phyloP scores from a whole-genome alignment of 2,888 invertebrate genomes.

The Endotricha flammealis region DNA sequence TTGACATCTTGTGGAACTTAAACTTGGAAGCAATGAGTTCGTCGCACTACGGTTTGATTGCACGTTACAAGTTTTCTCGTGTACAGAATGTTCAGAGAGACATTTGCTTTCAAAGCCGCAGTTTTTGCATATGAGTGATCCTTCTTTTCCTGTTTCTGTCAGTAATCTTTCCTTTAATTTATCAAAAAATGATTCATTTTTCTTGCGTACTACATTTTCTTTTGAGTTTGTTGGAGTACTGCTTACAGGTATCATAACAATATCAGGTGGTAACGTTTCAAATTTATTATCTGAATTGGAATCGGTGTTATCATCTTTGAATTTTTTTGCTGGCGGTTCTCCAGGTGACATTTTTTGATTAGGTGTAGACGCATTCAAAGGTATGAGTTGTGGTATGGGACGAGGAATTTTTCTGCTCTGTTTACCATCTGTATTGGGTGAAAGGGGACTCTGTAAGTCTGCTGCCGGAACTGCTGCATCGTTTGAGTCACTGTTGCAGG shows the following conservation, averaged over 20 bases:
- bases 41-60: conserved; percentile 56
- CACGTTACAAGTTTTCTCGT: conserved; percentile 82
- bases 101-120: conserved; percentile 89
- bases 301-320: conserved; percentile 45
- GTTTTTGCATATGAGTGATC: conserved; percentile 82
- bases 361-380: conserved; percentile 76
- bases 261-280: conserved; percentile 45
- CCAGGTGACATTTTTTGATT: conserved; percentile 57
- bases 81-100: conserved; percentile 88
- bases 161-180: conserved; percentile 86
- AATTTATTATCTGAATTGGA: conserved; percentile 24
- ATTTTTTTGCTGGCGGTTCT: conserved; percentile 64
- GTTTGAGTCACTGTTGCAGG: conserved; percentile 66
- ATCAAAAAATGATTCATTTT: conserved; percentile 89
- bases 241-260: conserved; percentile 44
- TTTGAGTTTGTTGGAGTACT: conserved; percentile 34
- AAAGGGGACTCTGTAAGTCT: conserved; percentile 35
- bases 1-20: conserved; percentile 88
- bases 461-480: conserved; percentile 46
- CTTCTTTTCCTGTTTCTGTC: conserved; percentile 80
- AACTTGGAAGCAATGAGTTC: conserved; percentile 62
- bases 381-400: conserved; percentile 87
- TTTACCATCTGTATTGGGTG: conserved; percentile 49
- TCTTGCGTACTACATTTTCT: conserved; percentile 67
- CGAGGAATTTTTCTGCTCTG: conserved; percentile 65